Base-by-base conservation (phyloP, 1,140 invertebrate genomes). In the Onthophagus taurus region DNA sequence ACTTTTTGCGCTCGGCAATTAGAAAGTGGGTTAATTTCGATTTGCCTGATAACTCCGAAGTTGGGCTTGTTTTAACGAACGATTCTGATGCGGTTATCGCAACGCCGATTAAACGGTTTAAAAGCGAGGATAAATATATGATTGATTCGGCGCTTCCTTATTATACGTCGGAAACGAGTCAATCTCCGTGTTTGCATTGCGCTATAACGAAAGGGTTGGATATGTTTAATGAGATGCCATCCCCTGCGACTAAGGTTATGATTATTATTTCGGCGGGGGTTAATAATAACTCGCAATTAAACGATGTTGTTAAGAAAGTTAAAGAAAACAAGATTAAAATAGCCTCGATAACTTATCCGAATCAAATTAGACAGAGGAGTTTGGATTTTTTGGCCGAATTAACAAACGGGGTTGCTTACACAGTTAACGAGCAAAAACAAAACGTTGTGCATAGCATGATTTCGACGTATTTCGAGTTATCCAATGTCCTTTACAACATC, bases 11-110 rank as follows among this genome's bases (percentile, higher is more conserved):
- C 33, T 62, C 65, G 21, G 74, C 74, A 3, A 65, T 76, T 44
- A 61, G 74, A 24, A 74, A 76, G 51, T 72, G 75, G 63, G 68
- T 71, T 12, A 61, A 71, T 16, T 67, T 71, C 36, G 70, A 74
- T 53, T 50, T 76, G 3, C 67, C 69, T 0, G 54, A 59, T 13
- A 67, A 67, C 47, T 66, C 67, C 2, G 71, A 74, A 60, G 57
- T 73, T 0, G 70, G 68, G 35, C 53, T 68, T 42, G 63, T 69
- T 18, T 56, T 68, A 42, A 64, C 59, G 13, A 68, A 66, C 44
- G 66, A 65, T 31, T 64, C 54, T 17, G 57, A 45, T 48, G 61
- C 64, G 18, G 65, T 56, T 42, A 57, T 58, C 14, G 45, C 43
- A 23, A 54, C 11, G 53, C 59, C 39, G 49, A 61, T 23, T 30